These are phyloP conservation scores for Tapirus terrestris DNA, from an alignment of 2,113 vertebrate species.

Conservation along the genomic window DNA sequence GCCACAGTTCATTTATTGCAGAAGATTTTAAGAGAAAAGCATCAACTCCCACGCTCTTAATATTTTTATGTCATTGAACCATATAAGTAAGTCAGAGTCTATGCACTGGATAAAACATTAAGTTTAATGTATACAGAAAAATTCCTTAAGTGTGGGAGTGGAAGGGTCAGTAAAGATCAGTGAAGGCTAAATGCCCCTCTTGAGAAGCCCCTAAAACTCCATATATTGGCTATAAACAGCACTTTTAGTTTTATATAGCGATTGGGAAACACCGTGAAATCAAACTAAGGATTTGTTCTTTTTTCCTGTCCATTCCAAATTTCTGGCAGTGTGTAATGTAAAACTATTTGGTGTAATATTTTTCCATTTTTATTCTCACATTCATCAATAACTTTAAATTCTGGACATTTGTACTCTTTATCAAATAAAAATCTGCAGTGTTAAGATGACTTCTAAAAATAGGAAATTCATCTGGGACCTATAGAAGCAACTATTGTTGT, in stretches of 20 bases:
- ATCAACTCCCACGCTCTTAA: background rate
- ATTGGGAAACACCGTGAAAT: background rate
- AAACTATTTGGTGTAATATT: background rate
- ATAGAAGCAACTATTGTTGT: background rate
- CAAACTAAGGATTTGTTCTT: background rate
- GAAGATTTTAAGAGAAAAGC: constrained; percentile 46
- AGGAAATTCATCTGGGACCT: background rate
- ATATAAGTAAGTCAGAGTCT: constrained; percentile 60
- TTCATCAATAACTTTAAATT: background rate
- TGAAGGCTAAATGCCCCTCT: background rate
- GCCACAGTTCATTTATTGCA: constrained; percentile 54
- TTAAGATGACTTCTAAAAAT: background rate
- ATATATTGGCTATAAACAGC: background rate
- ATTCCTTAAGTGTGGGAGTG: background rate
- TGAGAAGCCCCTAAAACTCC: background rate
- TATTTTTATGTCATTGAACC: constrained; percentile 50
- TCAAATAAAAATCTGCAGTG: background rate
- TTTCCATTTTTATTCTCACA: background rate
- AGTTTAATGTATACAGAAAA: constrained; percentile 44
- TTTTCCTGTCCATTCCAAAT: background rate
- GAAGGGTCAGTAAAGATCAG: constrained; percentile 42
- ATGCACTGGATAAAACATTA: constrained; percentile 56
- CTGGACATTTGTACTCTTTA: background rate
- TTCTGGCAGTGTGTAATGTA: background rate
- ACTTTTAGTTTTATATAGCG: background rate